Conservation (phyloP, 2,888 invertebrate species). For the Proisotoma minuta region DNA sequence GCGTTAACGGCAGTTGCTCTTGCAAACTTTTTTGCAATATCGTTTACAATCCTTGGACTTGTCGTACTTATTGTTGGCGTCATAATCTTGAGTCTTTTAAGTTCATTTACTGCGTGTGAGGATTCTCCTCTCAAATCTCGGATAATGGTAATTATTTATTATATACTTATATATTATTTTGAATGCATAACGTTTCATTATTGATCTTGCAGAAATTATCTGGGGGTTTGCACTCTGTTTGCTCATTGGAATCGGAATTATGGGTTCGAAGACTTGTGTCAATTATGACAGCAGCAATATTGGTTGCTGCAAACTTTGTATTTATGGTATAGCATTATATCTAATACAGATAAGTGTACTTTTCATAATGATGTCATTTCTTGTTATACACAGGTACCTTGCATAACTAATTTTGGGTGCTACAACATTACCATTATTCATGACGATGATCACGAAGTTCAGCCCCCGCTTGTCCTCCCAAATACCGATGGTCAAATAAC, state of each 20-base stretch:
- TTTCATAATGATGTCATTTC: background rate
- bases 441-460: conserved; percentile 22
- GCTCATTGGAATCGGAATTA: conserved; percentile 43
- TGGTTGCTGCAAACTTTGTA: conserved; percentile 59
- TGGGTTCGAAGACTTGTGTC: conserved; percentile 58
- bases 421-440: conserved; percentile 23
- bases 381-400: conserved; percentile 36
- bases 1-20: conserved; percentile 47
- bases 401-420: conserved; percentile 35
- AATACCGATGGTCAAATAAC: conserved; percentile 26
- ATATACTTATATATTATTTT: background rate
- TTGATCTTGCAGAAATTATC: conserved; percentile 41
- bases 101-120: conserved; percentile 48
- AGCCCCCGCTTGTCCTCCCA: conserved; percentile 43
- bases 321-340: conserved; percentile 58
- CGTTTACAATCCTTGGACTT: conserved; percentile 47
- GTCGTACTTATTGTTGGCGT: conserved; percentile 49
- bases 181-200: too few relatives aligned
- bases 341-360: background rate
- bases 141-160: conserved; percentile 32
- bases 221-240: conserved; percentile 33
- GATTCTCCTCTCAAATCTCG: conserved; percentile 42
- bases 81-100: conserved; percentile 49
- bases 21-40: conserved; percentile 43
- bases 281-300: conserved; percentile 57